Conservation (phyloP, 2,888 invertebrate genomes). For the Leptopilina syphax region DNA sequence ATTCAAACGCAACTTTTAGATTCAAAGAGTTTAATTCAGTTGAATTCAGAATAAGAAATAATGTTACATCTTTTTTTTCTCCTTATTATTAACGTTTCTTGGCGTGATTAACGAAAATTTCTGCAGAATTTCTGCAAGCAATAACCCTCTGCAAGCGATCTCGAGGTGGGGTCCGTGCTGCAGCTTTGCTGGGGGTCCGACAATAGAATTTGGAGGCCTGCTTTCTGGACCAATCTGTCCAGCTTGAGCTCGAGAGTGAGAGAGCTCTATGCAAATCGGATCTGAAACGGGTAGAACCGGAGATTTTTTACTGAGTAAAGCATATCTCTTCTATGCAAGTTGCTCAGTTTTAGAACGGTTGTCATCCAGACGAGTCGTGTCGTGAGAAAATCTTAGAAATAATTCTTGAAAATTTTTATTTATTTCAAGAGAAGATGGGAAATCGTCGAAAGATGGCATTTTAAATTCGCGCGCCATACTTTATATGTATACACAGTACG, state of each 20-base stretch:
- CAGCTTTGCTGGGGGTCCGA: slow-evolving; percentile 73
- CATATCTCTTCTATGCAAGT: slow-evolving; percentile 49
- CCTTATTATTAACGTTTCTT: too few species aligned
- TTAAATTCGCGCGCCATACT: slow-evolving; percentile 42
- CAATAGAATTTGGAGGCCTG: slow-evolving; percentile 64
- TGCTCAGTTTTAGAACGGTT: slow-evolving; percentile 64
- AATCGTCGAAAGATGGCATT: too few species aligned
- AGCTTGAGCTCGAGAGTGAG: slow-evolving; percentile 53
- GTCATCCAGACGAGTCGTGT: slow-evolving; percentile 59
- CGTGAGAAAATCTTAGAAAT: slow-evolving; percentile 26
- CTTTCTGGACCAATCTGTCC: slow-evolving; percentile 60
- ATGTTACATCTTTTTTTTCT: too few species aligned
- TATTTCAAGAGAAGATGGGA: too few species aligned
- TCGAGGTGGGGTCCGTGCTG: slow-evolving; percentile 60
- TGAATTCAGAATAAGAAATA: too few species aligned
- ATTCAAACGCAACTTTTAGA: too few species aligned
- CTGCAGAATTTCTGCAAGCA: slow-evolving; percentile 63
- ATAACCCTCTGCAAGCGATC: slow-evolving; percentile 48
- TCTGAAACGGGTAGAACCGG: slow-evolving; percentile 64
- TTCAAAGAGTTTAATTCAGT: too few species aligned
- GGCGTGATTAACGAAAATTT: neutral
- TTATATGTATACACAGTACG: too few species aligned
- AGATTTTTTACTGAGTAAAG: slow-evolving; percentile 44
- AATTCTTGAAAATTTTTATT: neutral
- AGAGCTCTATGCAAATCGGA: slow-evolving; percentile 75